A percentile compares a stretch with the other conserved stretches of the same genome.
Conservation (phyloP, 2,113 vertebrate species). For the Limanda limanda region DNA sequence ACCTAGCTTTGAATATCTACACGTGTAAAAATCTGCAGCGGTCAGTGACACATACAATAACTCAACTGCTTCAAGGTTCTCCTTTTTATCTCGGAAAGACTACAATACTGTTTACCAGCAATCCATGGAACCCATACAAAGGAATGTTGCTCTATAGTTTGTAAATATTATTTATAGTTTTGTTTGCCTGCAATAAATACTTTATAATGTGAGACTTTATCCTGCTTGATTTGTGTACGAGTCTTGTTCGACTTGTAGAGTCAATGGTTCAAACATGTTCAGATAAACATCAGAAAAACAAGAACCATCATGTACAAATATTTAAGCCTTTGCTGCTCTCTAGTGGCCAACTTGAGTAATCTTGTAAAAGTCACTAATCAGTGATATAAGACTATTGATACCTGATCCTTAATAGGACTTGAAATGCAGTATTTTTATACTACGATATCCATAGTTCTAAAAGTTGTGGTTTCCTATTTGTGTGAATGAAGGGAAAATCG, state of each 20-base stretch:
- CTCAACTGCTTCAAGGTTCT: not conserved
- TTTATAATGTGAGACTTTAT: slow-evolving; percentile 71
- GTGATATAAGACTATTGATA: not conserved
- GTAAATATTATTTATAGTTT: slow-evolving; percentile 91
- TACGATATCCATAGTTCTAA: not conserved
- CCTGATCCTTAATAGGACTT: not conserved
- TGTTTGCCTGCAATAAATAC: slow-evolving; percentile 95
- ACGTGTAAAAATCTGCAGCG: not conserved
- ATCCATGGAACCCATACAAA: slow-evolving; percentile 52
- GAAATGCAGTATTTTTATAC: not conserved
- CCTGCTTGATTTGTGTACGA: slow-evolving; percentile 16
- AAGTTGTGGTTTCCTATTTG: no score
- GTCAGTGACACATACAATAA: slow-evolving; percentile 1
- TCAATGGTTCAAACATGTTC: no score
- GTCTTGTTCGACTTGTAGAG: no score
- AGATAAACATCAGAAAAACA: no score
- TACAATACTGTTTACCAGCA: slow-evolving; percentile 66
- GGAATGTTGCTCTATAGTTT: slow-evolving; percentile 86
- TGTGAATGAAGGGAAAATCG: not conserved
- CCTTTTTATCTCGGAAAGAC: slow-evolving; percentile 37
- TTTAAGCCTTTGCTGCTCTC: slow-evolving; percentile 6
- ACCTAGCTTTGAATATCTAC: slow-evolving; percentile 43
- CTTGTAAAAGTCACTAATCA: not conserved
- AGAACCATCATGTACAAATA: not conserved
- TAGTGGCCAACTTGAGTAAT: slow-evolving; percentile 16